A percentile compares a stretch with the other conserved stretches of the same genome.
Evolutionary conservation across 1,140 invertebrate genomes (phyloP).

Genomic region (Micrasema longulum): DNA sequence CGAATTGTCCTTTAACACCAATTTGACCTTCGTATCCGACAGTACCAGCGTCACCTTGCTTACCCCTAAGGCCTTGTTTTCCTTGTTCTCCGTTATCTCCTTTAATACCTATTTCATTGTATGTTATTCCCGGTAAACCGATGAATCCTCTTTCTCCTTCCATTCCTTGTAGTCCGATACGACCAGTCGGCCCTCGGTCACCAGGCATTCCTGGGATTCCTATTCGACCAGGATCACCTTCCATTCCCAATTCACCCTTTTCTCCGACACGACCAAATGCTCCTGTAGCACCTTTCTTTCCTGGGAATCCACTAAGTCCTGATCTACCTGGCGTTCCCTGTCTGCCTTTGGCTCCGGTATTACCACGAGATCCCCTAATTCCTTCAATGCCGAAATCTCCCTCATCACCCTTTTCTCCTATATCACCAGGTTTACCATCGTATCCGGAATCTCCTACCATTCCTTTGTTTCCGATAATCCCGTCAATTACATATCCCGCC

Average conservation of each 20-base stretch:
- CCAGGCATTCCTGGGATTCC: slow-evolving; percentile 66
- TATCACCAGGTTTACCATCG: slow-evolving; percentile 66
- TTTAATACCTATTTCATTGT: slow-evolving; percentile 68
- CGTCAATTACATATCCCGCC: slow-evolving; percentile 60
- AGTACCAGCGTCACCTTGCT: slow-evolving; percentile 57
- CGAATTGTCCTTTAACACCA: slow-evolving; percentile 68
- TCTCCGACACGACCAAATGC: slow-evolving; percentile 62
- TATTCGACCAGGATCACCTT: slow-evolving; percentile 72
- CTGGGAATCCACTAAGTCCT: slow-evolving; percentile 64
- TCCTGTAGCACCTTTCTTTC: slow-evolving; percentile 63
- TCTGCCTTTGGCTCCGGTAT: slow-evolving; percentile 60
- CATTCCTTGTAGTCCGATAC: slow-evolving; percentile 62
- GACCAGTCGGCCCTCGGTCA: slow-evolving; percentile 61
- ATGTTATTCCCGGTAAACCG: slow-evolving; percentile 73
- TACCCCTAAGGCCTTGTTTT: slow-evolving; percentile 62
- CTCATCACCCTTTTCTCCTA: slow-evolving; percentile 69
- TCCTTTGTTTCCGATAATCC: slow-evolving; percentile 56
- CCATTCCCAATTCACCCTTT: slow-evolving; percentile 71
- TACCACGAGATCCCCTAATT: slow-evolving; percentile 60
- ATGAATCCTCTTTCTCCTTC: slow-evolving; percentile 72
- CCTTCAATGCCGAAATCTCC: slow-evolving; percentile 67
- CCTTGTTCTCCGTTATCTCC: slow-evolving; percentile 60
- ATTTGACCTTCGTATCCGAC: slow-evolving; percentile 61
- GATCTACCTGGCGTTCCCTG: slow-evolving; percentile 60
- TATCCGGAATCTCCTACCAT: slow-evolving; percentile 53